These are phyloP conservation scores for Datnioides undecimradiatus DNA, from an alignment of 2,113 vertebrate species.

Conservation along the genomic window DNA sequence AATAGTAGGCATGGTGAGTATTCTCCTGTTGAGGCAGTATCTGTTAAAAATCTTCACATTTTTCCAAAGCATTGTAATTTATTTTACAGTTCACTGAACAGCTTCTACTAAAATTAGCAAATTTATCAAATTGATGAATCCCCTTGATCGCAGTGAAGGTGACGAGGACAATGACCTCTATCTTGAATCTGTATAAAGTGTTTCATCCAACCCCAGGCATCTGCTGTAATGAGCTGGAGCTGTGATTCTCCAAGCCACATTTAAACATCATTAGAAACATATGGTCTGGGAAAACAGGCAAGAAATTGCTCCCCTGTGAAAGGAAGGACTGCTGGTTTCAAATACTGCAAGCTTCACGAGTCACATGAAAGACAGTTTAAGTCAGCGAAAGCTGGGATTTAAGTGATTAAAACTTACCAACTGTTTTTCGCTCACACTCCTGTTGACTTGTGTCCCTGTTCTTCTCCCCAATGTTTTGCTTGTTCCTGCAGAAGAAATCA, in stretches of 20 bases:
- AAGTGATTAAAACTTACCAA: constrained; percentile 6
- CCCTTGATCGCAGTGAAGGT: constrained; percentile 9
- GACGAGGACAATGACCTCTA: constrained; percentile 6
- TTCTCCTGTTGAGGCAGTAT: neutral
- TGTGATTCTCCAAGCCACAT: constrained; percentile 24
- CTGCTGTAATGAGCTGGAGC: constrained; percentile 30
- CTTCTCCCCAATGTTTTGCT: neutral
- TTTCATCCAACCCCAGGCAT: constrained; percentile 11
- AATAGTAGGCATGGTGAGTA: neutral
- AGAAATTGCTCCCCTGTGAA: neutral
- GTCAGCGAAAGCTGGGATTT: constrained; percentile 1
- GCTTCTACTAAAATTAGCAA: neutral
- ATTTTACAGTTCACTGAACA: constrained; percentile 13
- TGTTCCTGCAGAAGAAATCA: neutral
- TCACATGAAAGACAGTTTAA: constrained; percentile 24
- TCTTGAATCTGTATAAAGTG: neutral
- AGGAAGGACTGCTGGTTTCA: neutral
- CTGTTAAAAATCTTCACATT: neutral
- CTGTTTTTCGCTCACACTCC: neutral
- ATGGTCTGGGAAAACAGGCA: constrained; percentile 25
- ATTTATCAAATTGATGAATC: neutral
- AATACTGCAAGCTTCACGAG: neutral
- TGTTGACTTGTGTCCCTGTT: neutral
- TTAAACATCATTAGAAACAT: constrained; percentile 35
- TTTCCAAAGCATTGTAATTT: neutral